Base-by-base conservation (phyloP, 2,888 invertebrate species). In the Aethes cnicana region DNA sequence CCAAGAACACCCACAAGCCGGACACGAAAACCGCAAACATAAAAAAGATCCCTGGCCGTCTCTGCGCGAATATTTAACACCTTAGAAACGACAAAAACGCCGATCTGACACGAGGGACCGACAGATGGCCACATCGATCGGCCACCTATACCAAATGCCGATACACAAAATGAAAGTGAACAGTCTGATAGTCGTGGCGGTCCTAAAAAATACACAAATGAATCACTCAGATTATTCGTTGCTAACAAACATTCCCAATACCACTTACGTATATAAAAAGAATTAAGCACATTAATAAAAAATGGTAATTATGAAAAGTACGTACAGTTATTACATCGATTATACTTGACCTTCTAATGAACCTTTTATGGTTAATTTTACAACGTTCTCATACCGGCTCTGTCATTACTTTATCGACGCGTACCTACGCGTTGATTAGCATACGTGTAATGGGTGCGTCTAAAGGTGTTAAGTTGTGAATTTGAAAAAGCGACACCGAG, bases 1-100 rank as follows among this genome's bases (percentile, higher is more conserved):
- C 39, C 9, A 32, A 46, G 52, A 46, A 52, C 52, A 52, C 52
- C 52, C 52, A 52, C 37, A 14, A 20, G 32, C 20, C 52, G 37
- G 44, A 46, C 52, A 52, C 46, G 33, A 33, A 14, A 52, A 52
- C 44, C 37, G 39, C 52, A 52, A 52, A 17, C 23, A 33, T 26
- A 44, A 52, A 26, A 46, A 52, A 25, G 26, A 35, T 37, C 37
- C 39, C 37, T 46, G 32, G 39, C 37, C 32, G 52, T 46, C 39
- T 20, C 35, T 37, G 33, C 39, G 39, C 36, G 39, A 52, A 46
- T 46, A 39, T 44, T 46, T 52, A 46, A 32, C 39, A 46, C 52
- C 39, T 39, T 16, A 33, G 30, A 44, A 37, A 32, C 39, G 39
- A 36, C 43, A 52, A 52, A 52, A 28, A 52, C 35, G 46, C 18